Base-by-base conservation (phyloP, 1,140 invertebrate genomes). In the Medauroidea extradentata region DNA sequence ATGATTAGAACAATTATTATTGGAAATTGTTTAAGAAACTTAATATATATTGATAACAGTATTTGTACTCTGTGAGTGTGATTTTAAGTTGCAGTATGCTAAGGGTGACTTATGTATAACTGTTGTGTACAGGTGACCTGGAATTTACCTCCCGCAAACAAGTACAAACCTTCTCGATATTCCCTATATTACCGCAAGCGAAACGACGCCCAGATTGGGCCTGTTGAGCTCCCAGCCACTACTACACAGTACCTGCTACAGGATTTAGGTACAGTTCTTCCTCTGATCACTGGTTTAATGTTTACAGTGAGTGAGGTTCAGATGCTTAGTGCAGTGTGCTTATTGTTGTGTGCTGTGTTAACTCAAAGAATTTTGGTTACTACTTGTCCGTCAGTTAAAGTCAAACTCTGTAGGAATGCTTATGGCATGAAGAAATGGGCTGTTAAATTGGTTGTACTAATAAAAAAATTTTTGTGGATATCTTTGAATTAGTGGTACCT, bases 151-250 rank as follows among this genome's bases (percentile, higher is more conserved):
- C 59, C 70, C 18, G 67, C 74, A 46, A 68, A 68, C 61, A 59
- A 58, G 43, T 59, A 63, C 54, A 64, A 71, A 59, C 74, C 77
- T 44, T 69, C 75, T 59, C 74, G 71, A 3, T 81, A 75, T 71
- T 69, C 74, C 69, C 60, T 82, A 42, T 73, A 73, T 57, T 78
- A 67, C 56, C 71, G 78, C 65, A 75, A 78, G 69, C 68, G 74
- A 62, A 67, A 75, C 46, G 70, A 71, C 49, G 64, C 71, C 24
- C 70, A 72, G 39, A 58, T 73, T 38, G 64, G 43, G 43, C 72
- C 69, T 56, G 65, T 69, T 52, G 61, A 63, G 53, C 59, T 81
- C 53, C 67, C 72, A 21, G 72, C 71, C 60, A 76, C 77, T 68
- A 52, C 61, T 16, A 74, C 76, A 4, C 72, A 77, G 53, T 76